These are phyloP conservation scores for Danaus melanippus DNA, from an alignment of 1,140 invertebrate species.

Conservation along the genomic window DNA sequence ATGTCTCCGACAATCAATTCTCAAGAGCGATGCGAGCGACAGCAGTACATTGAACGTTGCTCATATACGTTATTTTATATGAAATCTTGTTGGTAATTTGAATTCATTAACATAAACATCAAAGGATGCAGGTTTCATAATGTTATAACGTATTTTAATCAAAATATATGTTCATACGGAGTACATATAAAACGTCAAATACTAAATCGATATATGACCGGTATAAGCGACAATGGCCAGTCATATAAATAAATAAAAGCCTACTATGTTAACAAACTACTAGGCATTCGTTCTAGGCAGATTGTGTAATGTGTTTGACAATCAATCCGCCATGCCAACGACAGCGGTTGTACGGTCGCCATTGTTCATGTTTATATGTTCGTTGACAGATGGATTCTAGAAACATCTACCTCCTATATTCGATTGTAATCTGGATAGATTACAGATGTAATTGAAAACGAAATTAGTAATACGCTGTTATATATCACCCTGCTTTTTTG, in stretches of 20 bases:
- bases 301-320: constrained; percentile 34
- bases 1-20: constrained; percentile 6
- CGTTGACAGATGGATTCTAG: constrained; percentile 47
- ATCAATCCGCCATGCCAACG: constrained; percentile 42
- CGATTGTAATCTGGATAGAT: constrained; percentile 11
- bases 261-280: too few species aligned
- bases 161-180: too few species aligned
- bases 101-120: too few species aligned
- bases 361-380: constrained; percentile 34
- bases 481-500: too few species aligned
- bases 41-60: not conserved
- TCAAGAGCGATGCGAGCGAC: constrained; percentile 2
- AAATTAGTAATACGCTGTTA: not conserved
- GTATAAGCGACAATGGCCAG: too few species aligned
- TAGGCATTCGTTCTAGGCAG: constrained; percentile 5
- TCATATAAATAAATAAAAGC: too few species aligned
- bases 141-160: too few species aligned
- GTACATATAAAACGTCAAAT: too few species aligned
- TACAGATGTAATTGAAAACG: constrained; percentile 10
- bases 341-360: constrained; percentile 27
- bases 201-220: too few species aligned
- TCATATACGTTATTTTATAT: too few species aligned
- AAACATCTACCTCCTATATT: constrained; percentile 22
- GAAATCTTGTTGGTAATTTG: too few species aligned
- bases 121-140: too few species aligned